Conservation (phyloP, 2,888 invertebrate genomes). For the Gastracanthus pulcherrimus region DNA sequence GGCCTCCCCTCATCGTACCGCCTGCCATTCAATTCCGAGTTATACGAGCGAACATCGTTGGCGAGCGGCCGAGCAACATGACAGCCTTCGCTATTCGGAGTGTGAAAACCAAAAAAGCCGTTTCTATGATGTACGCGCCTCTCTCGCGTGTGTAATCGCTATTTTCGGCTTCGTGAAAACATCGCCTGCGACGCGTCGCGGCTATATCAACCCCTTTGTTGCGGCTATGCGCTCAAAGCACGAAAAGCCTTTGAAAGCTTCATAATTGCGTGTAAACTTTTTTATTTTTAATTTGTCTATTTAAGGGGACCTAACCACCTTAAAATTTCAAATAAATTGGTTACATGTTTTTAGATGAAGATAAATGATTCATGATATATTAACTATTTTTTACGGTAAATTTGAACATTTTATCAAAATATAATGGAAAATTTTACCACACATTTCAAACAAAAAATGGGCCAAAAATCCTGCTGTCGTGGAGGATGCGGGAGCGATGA, state of each 20-base stretch:
- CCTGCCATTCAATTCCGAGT: slow-evolving; percentile 19
- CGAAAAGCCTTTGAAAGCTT: neutral
- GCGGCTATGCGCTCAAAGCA: too few relatives aligned
- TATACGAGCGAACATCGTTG: too few relatives aligned
- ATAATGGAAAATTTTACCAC: too few relatives aligned
- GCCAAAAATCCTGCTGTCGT: too few relatives aligned
- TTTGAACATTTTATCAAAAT: too few relatives aligned
- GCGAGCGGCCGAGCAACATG: slow-evolving; percentile 6
- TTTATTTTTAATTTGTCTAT: neutral
- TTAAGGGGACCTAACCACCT: too few relatives aligned
- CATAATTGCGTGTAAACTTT: neutral
- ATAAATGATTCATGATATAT: too few relatives aligned
- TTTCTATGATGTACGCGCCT: neutral
- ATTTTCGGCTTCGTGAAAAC: neutral
- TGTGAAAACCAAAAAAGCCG: slow-evolving; percentile 33
- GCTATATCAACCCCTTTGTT: slow-evolving; percentile 5
- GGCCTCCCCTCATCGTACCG: neutral
- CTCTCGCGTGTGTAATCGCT: slow-evolving; percentile 17
- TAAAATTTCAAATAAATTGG: too few relatives aligned
- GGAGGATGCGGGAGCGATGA: too few relatives aligned
- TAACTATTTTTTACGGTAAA: too few relatives aligned
- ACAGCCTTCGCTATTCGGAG: slow-evolving; percentile 4
- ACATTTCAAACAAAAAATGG: too few relatives aligned
- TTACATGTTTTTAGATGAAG: too few relatives aligned
- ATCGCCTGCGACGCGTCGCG: neutral